phyloP scores from a whole-genome alignment of 2,113 vertebrate species.

The Syngnathus typhle region DNA sequence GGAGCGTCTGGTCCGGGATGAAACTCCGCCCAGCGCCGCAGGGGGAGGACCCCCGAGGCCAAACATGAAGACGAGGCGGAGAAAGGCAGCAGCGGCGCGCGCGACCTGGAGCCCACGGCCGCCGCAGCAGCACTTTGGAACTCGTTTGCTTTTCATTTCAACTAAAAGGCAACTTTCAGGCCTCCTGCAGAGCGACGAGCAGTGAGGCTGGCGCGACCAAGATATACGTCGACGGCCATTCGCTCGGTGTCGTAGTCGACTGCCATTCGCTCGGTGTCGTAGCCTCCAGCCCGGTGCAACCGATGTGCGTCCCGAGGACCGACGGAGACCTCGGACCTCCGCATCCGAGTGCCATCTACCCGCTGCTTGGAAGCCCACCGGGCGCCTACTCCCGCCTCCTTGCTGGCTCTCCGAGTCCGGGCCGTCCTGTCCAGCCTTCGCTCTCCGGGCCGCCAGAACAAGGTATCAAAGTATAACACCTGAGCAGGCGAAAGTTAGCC shows the following conservation, averaged over 20 bases:
- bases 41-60: conserved; percentile 79
- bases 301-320: not conserved
- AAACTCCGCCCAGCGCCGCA: conserved; percentile 81
- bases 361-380: too few species aligned
- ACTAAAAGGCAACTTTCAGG: not conserved
- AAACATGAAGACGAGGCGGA: conserved; percentile 69
- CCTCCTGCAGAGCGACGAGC: not conserved
- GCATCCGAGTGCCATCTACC: not conserved
- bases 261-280: not conserved
- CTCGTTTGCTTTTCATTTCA: not conserved
- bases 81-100: conserved; percentile 54
- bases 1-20: conserved; percentile 79
- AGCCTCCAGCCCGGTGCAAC: not conserved
- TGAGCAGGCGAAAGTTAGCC: not conserved
- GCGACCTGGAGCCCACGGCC: conserved; percentile 24
- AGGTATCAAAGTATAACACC: too few species aligned
- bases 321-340: not conserved
- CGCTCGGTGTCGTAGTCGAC: not conserved
- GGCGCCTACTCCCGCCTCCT: too few species aligned
- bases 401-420: too few species aligned
- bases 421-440: too few species aligned
- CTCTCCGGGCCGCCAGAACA: too few species aligned
- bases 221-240: not conserved
- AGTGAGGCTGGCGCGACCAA: conserved; percentile 8
- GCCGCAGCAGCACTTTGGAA: not conserved